Evolutionary conservation across 2,797 vertebrate genomes (phyloP), one percentile per base, ranked within the genome.

Genomic region (Nannoperca australis): DNA sequence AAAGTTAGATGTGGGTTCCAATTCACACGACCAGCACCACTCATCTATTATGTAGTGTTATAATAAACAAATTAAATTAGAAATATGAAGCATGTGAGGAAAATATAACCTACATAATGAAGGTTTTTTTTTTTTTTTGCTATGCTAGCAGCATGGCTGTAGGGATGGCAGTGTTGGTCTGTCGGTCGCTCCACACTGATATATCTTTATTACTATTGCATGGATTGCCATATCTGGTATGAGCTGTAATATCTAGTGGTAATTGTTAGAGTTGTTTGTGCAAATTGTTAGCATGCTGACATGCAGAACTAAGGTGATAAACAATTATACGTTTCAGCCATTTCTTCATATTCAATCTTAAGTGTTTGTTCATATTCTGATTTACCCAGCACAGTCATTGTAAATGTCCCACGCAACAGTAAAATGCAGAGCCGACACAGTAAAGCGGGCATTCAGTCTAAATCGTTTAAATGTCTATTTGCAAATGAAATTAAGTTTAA

Each of bases 391-490:
- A 14, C 24, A 44, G 24, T 66, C 22, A 34, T n/a, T 42, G 18
- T 55, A 62, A 61, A 32, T 59, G 32, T 3, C 40, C 53, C 12
- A 38, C 61, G 20, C 15, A 42, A 15, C 27, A 22, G 27, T 15
- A 44, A 61, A 58, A 65, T 42, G 3, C 15, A 68, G 17, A 45
- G 2, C 2, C 22, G 44, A 59, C 42, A 50, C 36, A 50, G 53
- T 18, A 70, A 74, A 44, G 44, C 17, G 12, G 27, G 10, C 18
- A 59, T 78, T n/a, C 24, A 63, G 14, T 71, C 32, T 50, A 7
- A 76, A 20, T 63, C 14, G 11, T 32, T 10, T 36, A 20, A 47
- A 58, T 14, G 34, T 14, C 38, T 22, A 18, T n/a, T 40, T 5
- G 18, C 22, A 14, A 42, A 59, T 51, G 9, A 20, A 60, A n/a